These are phyloP conservation scores for Goniozus legneri DNA, from an alignment of 1,140 invertebrate species.

Conservation along the genomic window DNA sequence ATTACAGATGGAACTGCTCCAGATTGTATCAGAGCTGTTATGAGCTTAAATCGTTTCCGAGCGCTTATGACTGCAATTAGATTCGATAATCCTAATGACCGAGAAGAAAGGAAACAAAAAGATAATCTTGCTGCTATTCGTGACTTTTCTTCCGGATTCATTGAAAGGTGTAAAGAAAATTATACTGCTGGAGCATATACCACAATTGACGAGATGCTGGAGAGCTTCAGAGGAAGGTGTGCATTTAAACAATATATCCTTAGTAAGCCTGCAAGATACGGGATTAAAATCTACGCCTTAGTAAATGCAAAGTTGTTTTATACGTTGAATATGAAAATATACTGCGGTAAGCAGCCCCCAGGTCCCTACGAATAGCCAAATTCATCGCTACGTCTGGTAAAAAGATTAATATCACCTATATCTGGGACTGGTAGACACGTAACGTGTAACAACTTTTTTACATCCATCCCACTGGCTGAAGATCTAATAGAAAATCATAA, in stretches of 20 bases:
- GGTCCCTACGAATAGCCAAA: too few relatives aligned
- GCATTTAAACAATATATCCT: slow-evolving; percentile 46
- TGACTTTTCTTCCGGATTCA: slow-evolving; percentile 1
- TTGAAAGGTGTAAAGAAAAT: slow-evolving; percentile 14
- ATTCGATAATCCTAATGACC: too few relatives aligned
- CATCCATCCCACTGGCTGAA: slow-evolving; percentile 7
- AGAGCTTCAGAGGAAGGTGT: slow-evolving; percentile 40
- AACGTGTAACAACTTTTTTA: slow-evolving; percentile 8
- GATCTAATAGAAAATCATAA: slow-evolving; percentile 35
- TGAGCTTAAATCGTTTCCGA: too few relatives aligned
- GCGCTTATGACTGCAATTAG: too few relatives aligned
- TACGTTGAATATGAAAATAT: slow-evolving; percentile 28
- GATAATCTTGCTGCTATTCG: slow-evolving; percentile 1
- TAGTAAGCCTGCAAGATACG: slow-evolving; percentile 42
- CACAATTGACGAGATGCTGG: slow-evolving; percentile 39
- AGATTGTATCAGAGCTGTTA: too few relatives aligned
- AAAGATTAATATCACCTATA: neutral
- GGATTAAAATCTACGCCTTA: slow-evolving; percentile 42
- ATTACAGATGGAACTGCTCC: too few relatives aligned
- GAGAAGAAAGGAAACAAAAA: too few relatives aligned
- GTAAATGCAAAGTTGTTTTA: slow-evolving; percentile 19
- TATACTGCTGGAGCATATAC: slow-evolving; percentile 26
- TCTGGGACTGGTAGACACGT: neutral
- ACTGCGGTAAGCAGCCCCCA: slow-evolving; percentile 21
- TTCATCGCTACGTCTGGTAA: neutral